Conservation (phyloP, 2,113 vertebrate species). For the Haemorhous mexicanus region DNA sequence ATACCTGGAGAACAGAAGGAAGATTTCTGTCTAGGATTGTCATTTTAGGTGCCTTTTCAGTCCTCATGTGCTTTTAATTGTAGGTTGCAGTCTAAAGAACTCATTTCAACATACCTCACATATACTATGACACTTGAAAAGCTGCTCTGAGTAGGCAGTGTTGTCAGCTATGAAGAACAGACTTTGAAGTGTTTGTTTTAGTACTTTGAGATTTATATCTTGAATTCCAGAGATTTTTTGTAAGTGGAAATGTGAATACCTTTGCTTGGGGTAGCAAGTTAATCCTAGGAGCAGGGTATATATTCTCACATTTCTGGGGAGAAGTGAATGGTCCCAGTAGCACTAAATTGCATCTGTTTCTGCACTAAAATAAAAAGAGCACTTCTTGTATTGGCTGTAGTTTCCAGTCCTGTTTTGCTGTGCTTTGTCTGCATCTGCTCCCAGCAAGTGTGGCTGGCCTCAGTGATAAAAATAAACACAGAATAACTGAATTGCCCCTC, state of each 20-base stretch:
- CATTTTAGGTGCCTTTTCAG: neutral
- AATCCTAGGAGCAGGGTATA: neutral
- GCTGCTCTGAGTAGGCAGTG: constrained; percentile 25
- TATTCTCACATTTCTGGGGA: neutral
- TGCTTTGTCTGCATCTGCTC: neutral
- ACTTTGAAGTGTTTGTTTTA: constrained; percentile 37
- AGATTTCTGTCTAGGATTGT: neutral
- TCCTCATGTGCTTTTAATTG: constrained; percentile 7
- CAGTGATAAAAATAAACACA: neutral
- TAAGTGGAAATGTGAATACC: neutral
- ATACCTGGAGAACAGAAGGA: neutral
- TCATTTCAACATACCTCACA: constrained; percentile 4
- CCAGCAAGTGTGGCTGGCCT: neutral
- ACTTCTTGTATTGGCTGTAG: neutral
- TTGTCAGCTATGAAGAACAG: constrained; percentile 3
- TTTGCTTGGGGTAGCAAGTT: neutral
- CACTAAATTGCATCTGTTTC: neutral
- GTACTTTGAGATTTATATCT: constrained; percentile 28
- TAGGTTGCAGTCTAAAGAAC: constrained; percentile 10
- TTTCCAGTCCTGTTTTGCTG: neutral
- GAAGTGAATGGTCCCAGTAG: neutral
- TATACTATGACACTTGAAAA: neutral
- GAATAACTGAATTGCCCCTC: neutral
- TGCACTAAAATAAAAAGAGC: neutral
- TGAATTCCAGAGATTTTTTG: constrained; percentile 10